A percentile compares a stretch with the other conserved stretches of the same genome.
Evolutionary conservation across 2,888 invertebrate genomes (phyloP).

Genomic region (Graphium colonna): DNA sequence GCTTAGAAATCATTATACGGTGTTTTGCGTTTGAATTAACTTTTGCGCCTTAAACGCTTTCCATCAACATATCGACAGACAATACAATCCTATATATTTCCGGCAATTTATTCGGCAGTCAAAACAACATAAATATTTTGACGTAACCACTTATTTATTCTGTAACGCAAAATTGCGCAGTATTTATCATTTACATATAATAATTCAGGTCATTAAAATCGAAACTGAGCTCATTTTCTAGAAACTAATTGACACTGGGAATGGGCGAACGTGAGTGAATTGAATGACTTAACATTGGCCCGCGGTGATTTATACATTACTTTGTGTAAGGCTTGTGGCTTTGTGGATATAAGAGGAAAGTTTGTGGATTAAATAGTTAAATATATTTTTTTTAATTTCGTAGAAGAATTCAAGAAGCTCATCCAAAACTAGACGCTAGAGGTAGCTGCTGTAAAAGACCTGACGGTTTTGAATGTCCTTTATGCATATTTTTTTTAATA

Average conservation of each 20-base stretch:
- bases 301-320: neutral
- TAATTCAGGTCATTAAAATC: neutral
- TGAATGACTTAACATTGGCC: conserved; percentile 4
- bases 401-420: too few species aligned
- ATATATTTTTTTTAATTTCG: too few species aligned
- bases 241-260: conserved; percentile 5
- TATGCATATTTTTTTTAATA: too few species aligned
- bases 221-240: conserved; percentile 5
- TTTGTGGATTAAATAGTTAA: too few species aligned
- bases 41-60: too few species aligned
- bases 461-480: too few species aligned
- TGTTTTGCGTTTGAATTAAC: too few species aligned
- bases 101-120: neutral
- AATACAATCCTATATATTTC: too few species aligned
- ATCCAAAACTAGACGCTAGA: too few species aligned
- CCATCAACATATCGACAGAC: too few species aligned
- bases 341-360: neutral
- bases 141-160: neutral
- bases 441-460: too few species aligned
- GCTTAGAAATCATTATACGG: too few species aligned
- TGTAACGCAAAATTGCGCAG: neutral
- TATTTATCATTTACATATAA: neutral
- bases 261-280: conserved; percentile 2
- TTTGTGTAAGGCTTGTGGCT: neutral
- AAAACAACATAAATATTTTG: neutral